Evolutionary conservation across 2,797 vertebrate genomes (phyloP).

Genomic region (Gymnothorax javanicus): DNA sequence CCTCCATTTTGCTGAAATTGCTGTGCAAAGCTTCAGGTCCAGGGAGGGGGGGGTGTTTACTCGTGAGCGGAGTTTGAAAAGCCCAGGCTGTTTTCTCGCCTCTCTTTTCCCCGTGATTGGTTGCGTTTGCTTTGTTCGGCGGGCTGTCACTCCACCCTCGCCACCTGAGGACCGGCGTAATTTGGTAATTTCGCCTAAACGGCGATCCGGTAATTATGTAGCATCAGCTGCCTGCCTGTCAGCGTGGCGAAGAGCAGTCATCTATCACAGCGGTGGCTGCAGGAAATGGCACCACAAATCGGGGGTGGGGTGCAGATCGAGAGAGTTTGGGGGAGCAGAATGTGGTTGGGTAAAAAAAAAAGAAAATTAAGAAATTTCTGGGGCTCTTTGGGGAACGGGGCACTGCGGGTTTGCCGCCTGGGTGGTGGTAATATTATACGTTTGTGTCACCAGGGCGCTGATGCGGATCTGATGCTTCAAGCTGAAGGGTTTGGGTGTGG

Average conservation of each 20-base stretch:
- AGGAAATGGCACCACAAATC: slow-evolving; percentile 53
- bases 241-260: slow-evolving; percentile 71
- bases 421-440: slow-evolving; percentile 48
- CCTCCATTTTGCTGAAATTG: slow-evolving; percentile 57
- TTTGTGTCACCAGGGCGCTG: slow-evolving; percentile 48
- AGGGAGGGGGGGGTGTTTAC: background rate
- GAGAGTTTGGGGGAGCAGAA: slow-evolving; percentile 37
- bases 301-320: slow-evolving; percentile 34
- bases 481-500: slow-evolving; percentile 52
- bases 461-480: slow-evolving; percentile 64
- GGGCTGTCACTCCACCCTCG: slow-evolving; percentile 67
- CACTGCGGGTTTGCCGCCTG: slow-evolving; percentile 50
- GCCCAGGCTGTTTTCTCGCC: slow-evolving; percentile 26
- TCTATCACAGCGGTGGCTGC: slow-evolving; percentile 67
- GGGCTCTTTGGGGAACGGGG: slow-evolving; percentile 34
- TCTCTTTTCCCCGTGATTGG: slow-evolving; percentile 31
- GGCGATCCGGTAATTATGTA: slow-evolving; percentile 83
- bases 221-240: slow-evolving; percentile 82
- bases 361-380: slow-evolving; percentile 60
- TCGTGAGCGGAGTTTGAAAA: slow-evolving; percentile 14
- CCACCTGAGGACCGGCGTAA: slow-evolving; percentile 73
- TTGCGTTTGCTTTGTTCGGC: slow-evolving; percentile 62
- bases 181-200: slow-evolving; percentile 82
- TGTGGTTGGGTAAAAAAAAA: slow-evolving; percentile 44
- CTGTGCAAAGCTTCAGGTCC: slow-evolving; percentile 37